These are phyloP conservation scores for Sepioteuthis lessoniana DNA, from an alignment of 2,888 invertebrate genomes.

Conservation along the genomic window DNA sequence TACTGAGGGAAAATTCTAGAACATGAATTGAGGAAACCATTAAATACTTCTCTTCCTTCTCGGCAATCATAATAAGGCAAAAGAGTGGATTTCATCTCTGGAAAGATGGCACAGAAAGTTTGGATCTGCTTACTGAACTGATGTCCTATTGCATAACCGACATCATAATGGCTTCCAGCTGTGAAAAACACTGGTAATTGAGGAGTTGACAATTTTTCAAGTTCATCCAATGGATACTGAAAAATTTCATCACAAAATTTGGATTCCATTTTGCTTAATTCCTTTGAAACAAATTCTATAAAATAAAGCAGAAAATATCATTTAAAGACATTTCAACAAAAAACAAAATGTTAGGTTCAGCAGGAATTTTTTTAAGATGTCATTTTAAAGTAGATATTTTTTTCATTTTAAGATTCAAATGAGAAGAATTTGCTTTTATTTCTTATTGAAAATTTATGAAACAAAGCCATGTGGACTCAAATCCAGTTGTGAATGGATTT, in stretches of 20 bases:
- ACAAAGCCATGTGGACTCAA: no score
- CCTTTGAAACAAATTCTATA: neutral
- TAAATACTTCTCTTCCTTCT: conserved; percentile 49
- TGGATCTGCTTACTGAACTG: conserved; percentile 48
- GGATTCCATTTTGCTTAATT: neutral
- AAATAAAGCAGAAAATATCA: neutral
- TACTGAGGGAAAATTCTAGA: conserved; percentile 50
- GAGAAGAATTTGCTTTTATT: no score
- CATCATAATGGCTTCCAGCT: conserved; percentile 50
- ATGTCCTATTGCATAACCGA: conserved; percentile 50
- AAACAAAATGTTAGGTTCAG: neutral
- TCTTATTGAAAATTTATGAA: no score
- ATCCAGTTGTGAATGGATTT: no score
- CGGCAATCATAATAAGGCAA: conserved; percentile 50
- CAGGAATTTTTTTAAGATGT: no score
- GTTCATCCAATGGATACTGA: neutral
- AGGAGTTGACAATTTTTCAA: neutral
- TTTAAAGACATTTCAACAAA: neutral
- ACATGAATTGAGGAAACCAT: conserved; percentile 42
- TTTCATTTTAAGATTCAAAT: no score
- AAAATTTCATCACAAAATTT: neutral
- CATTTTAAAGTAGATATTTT: no score
- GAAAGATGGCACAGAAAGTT: conserved; percentile 38
- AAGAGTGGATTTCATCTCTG: conserved; percentile 37
- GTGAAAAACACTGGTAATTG: conserved; percentile 46